Conservation (phyloP, 1,140 invertebrate species). For the Mercenaria mercenaria region DNA sequence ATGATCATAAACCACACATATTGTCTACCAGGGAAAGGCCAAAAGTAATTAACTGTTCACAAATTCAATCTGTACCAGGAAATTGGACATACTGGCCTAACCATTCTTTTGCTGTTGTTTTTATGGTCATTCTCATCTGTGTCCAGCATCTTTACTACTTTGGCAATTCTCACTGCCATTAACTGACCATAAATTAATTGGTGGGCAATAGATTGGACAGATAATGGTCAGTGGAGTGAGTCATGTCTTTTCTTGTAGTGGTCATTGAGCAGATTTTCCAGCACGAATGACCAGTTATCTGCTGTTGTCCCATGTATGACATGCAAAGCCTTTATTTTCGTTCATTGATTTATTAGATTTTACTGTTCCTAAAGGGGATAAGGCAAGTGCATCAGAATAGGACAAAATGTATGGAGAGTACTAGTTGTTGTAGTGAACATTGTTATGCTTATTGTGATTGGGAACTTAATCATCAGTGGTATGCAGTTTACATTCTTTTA, state of each 20-base stretch:
- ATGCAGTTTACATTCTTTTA: too few species aligned
- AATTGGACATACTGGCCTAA: neutral
- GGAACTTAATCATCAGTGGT: too few species aligned
- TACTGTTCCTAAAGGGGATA: neutral
- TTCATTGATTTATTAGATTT: constrained; percentile 20
- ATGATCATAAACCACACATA: too few species aligned
- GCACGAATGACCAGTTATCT: neutral
- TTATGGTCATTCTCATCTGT: neutral
- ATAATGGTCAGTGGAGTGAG: constrained; percentile 24
- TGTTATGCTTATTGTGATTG: too few species aligned
- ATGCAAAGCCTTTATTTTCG: neutral
- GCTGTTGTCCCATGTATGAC: neutral
- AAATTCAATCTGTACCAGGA: neutral
- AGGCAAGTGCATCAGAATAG: neutral
- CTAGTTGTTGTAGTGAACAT: too few species aligned
- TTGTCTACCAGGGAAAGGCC: neutral
- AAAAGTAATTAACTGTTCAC: neutral
- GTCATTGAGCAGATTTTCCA: neutral
- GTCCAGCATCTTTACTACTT: neutral
- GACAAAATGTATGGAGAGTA: too few species aligned
- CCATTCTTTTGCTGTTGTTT: neutral
- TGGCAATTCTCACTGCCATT: neutral
- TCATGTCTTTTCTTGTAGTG: neutral
- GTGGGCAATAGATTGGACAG: constrained; percentile 7
- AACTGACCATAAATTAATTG: constrained; percentile 24